These are phyloP conservation scores for Enteromius fasciolatus DNA, from an alignment of 2,797 vertebrate genomes.

Conservation along the genomic window DNA sequence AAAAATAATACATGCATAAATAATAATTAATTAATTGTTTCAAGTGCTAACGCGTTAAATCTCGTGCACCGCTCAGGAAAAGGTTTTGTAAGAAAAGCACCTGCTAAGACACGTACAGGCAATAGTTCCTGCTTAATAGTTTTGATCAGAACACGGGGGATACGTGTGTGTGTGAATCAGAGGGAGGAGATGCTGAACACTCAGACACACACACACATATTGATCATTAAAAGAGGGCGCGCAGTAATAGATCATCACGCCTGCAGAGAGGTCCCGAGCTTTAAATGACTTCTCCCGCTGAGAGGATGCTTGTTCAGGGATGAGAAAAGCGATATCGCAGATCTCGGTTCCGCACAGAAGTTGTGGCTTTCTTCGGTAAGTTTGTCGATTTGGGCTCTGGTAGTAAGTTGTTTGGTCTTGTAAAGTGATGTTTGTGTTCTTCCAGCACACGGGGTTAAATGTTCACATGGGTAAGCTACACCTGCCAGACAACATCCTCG, in stretches of 20 bases:
- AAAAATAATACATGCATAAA: not conserved
- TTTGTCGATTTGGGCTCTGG: constrained; percentile 23
- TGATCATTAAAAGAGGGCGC: not conserved
- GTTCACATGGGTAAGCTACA: not conserved
- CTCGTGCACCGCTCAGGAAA: not conserved
- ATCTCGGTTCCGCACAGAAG: constrained; percentile 41
- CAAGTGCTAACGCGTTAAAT: not conserved
- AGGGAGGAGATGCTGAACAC: constrained; percentile 36
- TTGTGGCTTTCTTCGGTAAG: constrained; percentile 58
- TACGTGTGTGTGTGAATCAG: not conserved
- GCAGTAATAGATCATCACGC: not conserved
- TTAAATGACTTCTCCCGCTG: not conserved
- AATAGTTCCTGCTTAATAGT: not conserved
- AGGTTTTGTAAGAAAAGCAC: not conserved
- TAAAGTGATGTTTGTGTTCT: not conserved
- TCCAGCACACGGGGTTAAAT: not conserved
- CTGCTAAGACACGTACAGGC: not conserved
- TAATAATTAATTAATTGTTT: not conserved
- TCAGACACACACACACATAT: not conserved
- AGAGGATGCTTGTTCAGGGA: constrained; percentile 52
- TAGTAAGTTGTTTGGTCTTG: not conserved
- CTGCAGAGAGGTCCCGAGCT: not conserved
- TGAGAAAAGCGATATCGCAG: constrained; percentile 54
- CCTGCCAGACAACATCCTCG: not conserved
- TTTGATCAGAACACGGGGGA: not conserved